Percentiles rank a stretch among this genome's conserved stretches.
phyloP scores from a whole-genome alignment of 2,113 vertebrate genomes.

The Cyprinodon tularosa region DNA sequence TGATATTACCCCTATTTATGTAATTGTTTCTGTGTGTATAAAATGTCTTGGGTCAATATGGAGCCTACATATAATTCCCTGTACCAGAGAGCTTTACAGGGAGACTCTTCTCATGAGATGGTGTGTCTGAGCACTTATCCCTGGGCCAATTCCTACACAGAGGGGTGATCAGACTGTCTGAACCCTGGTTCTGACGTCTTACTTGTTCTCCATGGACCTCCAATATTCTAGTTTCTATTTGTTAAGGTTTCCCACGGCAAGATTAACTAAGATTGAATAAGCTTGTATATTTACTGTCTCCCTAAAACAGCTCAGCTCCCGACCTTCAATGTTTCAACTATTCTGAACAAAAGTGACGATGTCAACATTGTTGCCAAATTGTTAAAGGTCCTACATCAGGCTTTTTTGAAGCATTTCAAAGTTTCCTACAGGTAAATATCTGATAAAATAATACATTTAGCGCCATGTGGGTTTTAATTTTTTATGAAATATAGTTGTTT shows the following conservation, averaged over 20 bases:
- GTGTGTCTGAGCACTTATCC: slow-evolving; percentile 54
- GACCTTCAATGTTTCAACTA: too few relatives aligned
- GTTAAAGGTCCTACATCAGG: too few relatives aligned
- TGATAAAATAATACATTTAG: too few relatives aligned
- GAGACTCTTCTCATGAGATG: slow-evolving; percentile 63
- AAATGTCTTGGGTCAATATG: background rate
- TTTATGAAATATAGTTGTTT: too few relatives aligned
- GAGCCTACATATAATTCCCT: slow-evolving; percentile 7
- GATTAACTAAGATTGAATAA: slow-evolving; percentile 14
- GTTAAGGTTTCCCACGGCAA: slow-evolving; percentile 16
- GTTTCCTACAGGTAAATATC: too few relatives aligned
- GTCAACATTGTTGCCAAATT: too few relatives aligned
- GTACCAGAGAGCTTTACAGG: slow-evolving; percentile 41
- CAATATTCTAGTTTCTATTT: slow-evolving; percentile 29
- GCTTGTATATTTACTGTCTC: too few relatives aligned
- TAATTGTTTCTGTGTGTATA: background rate
- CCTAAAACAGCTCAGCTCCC: too few relatives aligned
- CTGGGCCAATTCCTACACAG: slow-evolving; percentile 41
- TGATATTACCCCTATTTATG: background rate
- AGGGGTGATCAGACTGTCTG: slow-evolving; percentile 61
- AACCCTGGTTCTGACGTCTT: slow-evolving; percentile 58
- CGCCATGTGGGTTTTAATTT: too few relatives aligned
- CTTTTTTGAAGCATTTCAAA: too few relatives aligned
- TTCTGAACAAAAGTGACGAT: too few relatives aligned
- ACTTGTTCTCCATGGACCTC: slow-evolving; percentile 21